Evolutionary conservation across 2,113 vertebrate genomes (phyloP).

Genomic region (Symphodus melops): DNA sequence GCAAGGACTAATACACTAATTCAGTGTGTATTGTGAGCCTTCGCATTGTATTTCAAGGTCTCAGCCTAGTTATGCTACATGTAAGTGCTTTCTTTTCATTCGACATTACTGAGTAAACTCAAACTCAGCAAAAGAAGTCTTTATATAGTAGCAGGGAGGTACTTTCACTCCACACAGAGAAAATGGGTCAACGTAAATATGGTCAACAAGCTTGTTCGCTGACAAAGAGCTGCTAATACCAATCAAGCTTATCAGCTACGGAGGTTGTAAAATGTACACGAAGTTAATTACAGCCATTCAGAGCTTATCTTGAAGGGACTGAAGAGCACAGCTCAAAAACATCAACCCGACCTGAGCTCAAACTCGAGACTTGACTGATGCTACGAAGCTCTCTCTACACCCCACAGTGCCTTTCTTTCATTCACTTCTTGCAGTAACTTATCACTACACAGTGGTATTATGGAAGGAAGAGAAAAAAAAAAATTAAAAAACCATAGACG

Average conservation of each 20-base stretch:
- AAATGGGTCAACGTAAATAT: not conserved
- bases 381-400: too few relatives aligned
- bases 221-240: not conserved
- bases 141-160: not conserved
- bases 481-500: not conserved
- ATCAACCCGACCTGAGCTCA: not conserved
- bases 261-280: not conserved
- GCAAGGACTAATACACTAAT: slow-evolving; percentile 4
- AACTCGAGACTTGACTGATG: not conserved
- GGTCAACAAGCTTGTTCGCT: not conserved
- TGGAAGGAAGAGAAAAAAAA: not conserved
- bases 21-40: not conserved
- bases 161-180: not conserved
- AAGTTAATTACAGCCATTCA: not conserved
- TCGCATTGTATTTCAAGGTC: not conserved
- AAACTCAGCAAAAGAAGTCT: not conserved
- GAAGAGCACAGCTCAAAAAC: not conserved
- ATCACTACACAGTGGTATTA: too few relatives aligned
- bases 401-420: too few relatives aligned
- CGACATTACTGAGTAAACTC: not conserved
- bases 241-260: not conserved
- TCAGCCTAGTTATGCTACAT: not conserved
- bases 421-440: too few relatives aligned
- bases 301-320: not conserved
- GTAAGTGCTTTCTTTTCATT: not conserved